A percentile compares a stretch with the other conserved stretches of the same genome.
phyloP scores from a whole-genome alignment of 2,113 vertebrate species.

The Hirundichthys speculiger region DNA sequence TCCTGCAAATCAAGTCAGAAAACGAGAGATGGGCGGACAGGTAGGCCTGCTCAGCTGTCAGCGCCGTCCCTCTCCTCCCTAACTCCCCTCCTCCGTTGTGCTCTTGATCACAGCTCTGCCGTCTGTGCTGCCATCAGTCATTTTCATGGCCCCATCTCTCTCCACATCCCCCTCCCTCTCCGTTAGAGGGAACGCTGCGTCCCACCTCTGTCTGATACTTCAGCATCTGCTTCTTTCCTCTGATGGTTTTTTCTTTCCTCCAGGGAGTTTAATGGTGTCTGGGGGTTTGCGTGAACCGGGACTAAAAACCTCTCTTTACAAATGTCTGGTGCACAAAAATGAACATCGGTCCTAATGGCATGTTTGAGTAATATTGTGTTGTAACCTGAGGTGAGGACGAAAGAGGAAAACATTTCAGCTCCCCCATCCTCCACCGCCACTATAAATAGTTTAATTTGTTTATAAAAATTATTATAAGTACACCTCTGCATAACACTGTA shows the following conservation, averaged over 20 bases:
- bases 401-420: too few relatives aligned
- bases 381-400: background rate
- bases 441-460: too few relatives aligned
- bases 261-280: conserved; percentile 31
- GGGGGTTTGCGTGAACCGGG: conserved; percentile 52
- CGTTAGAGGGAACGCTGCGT: conserved; percentile 57
- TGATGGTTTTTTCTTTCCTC: conserved; percentile 16
- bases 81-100: conserved; percentile 19
- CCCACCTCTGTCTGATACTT: conserved; percentile 48
- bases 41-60: conserved; percentile 64
- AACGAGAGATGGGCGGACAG: conserved; percentile 73
- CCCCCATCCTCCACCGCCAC: too few relatives aligned
- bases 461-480: too few relatives aligned
- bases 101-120: conserved; percentile 56
- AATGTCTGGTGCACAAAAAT: conserved; percentile 22
- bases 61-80: conserved; percentile 39
- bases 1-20: conserved; percentile 77
- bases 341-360: background rate
- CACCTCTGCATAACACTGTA: too few relatives aligned
- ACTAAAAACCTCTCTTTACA: conserved; percentile 41
- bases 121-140: conserved; percentile 71
- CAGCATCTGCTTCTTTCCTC: conserved; percentile 54
- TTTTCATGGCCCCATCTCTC: conserved; percentile 67
- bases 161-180: conserved; percentile 28
- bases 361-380: background rate